Evolutionary conservation across 53 echinoderm and acorn worm genomes (phyloP).

Genomic region (Paracentrotus lividus): DNA sequence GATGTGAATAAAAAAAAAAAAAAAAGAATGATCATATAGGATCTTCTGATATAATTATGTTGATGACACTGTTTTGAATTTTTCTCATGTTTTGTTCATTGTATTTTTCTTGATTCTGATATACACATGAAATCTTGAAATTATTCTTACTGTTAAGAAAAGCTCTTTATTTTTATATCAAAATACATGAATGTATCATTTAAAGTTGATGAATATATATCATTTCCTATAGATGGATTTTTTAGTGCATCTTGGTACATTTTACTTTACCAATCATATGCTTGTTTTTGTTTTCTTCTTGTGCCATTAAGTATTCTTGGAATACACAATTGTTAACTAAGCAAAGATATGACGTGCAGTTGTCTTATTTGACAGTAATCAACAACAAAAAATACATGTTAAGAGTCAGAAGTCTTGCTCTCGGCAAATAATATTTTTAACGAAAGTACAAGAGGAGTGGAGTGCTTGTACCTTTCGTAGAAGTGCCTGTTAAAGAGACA

Average conservation of each 20-base stretch:
- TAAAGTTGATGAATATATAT: background rate
- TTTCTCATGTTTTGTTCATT: background rate
- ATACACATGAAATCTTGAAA: background rate
- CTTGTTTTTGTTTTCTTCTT: background rate
- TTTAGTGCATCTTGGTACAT: background rate
- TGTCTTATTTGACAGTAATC: no score
- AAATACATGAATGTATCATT: background rate
- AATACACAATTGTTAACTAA: background rate
- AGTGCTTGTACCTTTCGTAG: background rate
- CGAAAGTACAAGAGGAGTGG: background rate
- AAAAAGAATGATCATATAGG: background rate
- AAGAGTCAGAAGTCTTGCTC: no score
- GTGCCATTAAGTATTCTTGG: background rate
- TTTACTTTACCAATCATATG: background rate
- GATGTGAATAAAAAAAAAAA: background rate
- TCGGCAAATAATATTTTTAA: no score
- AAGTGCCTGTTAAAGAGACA: slow-evolving; percentile 4
- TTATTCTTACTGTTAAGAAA: background rate
- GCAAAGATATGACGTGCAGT: no score
- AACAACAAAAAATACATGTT: no score
- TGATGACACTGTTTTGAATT: background rate
- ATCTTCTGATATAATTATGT: no score
- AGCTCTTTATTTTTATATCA: background rate
- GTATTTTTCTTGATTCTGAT: background rate
- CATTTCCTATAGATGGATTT: background rate